Evolutionary conservation across 2,797 vertebrate genomes (phyloP).

Genomic region (Cirrhinus mrigala): DNA sequence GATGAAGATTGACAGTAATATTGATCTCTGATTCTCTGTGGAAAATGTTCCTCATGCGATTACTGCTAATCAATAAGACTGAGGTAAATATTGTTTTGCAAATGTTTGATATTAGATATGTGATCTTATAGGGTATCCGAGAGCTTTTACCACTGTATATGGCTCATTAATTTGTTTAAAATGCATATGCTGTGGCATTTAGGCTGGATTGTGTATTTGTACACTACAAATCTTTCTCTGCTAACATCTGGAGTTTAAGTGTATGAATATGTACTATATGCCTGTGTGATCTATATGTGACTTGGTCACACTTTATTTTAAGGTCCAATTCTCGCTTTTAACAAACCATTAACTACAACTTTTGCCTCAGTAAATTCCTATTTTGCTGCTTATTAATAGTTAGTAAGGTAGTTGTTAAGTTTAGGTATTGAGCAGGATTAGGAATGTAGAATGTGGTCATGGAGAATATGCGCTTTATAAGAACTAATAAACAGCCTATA

Average conservation of each 20-base stretch:
- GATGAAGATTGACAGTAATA: constrained; percentile 82
- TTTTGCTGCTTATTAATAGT: too few species aligned
- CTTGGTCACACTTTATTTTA: background rate
- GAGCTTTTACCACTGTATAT: background rate
- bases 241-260: background rate
- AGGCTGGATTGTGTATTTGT: background rate
- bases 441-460: too few species aligned
- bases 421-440: too few species aligned
- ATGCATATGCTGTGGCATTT: background rate
- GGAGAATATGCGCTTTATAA: too few species aligned
- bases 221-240: background rate
- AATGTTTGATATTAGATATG: constrained; percentile 33
- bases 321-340: too few species aligned
- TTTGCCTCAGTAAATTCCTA: too few species aligned
- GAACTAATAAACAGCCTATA: too few species aligned
- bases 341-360: too few species aligned
- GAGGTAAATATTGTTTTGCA: constrained; percentile 42
- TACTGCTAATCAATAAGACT: constrained; percentile 43
- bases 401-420: too few species aligned
- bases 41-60: constrained; percentile 77
- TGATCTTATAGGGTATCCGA: background rate
- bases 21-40: constrained; percentile 77
- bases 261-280: background rate
- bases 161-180: background rate
- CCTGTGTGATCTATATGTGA: background rate